Percentiles rank a stretch among this genome's conserved stretches.
These are phyloP conservation scores for Poeciliopsis occidentalis DNA, from an alignment of 2,113 vertebrate genomes.

Conservation along the genomic window DNA sequence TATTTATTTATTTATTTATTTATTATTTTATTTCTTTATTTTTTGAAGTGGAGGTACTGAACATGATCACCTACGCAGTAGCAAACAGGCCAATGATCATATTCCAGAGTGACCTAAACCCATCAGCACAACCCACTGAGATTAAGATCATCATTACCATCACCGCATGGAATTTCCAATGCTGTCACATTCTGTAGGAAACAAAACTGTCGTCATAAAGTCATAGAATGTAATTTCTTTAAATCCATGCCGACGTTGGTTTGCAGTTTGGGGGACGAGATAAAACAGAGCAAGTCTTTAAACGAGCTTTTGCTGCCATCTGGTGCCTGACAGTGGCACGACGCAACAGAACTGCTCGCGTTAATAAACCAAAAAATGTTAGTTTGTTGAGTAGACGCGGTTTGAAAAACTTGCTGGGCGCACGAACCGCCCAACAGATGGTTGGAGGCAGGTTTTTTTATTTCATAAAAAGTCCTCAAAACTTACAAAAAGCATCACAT, in stretches of 20 bases:
- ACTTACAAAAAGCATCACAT: background rate
- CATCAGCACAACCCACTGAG: background rate
- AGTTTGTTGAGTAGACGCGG: no score
- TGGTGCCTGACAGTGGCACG: constrained; percentile 38
- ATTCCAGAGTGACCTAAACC: background rate
- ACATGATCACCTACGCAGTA: background rate
- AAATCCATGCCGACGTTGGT: background rate
- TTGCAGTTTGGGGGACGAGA: background rate
- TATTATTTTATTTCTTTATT: no score
- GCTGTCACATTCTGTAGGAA: no score
- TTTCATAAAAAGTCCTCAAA: background rate
- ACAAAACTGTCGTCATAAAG: background rate
- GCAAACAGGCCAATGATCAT: background rate
- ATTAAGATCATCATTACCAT: no score
- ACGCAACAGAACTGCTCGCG: background rate
- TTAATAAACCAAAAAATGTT: background rate
- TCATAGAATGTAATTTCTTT: background rate
- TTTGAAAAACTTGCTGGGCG: background rate
- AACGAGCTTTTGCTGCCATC: constrained; percentile 69
- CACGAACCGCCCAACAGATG: background rate
- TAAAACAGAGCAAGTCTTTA: background rate
- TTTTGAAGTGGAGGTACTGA: background rate
- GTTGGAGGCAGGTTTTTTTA: background rate
- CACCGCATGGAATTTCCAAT: no score
- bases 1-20: no score